Percentiles rank a stretch among this genome's conserved stretches.
These are phyloP conservation scores for Leptodactylus fuscus DNA, from an alignment of 2,113 vertebrate genomes.

Conservation along the genomic window DNA sequence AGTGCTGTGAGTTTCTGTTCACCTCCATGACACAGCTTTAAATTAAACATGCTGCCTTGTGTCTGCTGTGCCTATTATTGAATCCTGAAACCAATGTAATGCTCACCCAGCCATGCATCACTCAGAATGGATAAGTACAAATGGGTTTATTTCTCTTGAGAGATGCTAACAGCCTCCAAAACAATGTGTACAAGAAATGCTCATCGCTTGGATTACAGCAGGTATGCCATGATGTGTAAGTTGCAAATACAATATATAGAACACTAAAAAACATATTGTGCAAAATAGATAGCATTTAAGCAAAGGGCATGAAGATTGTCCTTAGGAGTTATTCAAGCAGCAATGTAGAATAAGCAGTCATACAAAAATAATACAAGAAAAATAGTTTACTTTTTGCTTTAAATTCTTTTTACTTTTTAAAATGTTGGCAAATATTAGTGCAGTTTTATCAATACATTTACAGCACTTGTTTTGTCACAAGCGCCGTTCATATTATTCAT, in stretches of 20 bases:
- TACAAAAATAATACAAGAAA: background rate
- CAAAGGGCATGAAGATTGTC: background rate
- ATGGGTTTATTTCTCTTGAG: slow-evolving; percentile 50
- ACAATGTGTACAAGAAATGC: slow-evolving; percentile 41
- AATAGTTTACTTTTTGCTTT: background rate
- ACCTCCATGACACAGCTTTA: slow-evolving; percentile 20
- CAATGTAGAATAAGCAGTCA: too few relatives aligned
- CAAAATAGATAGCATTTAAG: background rate
- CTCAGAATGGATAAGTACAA: slow-evolving; percentile 59
- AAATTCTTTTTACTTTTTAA: too few relatives aligned
- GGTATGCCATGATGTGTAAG: background rate
- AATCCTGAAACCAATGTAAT: slow-evolving; percentile 53
- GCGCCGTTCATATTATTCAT: too few relatives aligned
- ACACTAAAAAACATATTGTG: slow-evolving; percentile 23
- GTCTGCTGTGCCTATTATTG: slow-evolving; percentile 47
- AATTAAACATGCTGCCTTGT: slow-evolving; percentile 57
- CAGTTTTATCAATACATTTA: too few relatives aligned
- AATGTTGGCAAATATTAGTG: too few relatives aligned
- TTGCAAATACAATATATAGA: slow-evolving; percentile 22
- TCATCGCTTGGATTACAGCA: slow-evolving; percentile 29
- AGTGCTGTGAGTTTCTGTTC: slow-evolving; percentile 51
- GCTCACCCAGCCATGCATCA: slow-evolving; percentile 27
- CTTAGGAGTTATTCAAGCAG: background rate
- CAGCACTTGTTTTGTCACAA: too few relatives aligned
- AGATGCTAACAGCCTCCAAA: slow-evolving; percentile 58